A percentile compares a stretch with the other conserved stretches of the same genome.
Conservation (phyloP, 2,797 vertebrate genomes). For the Spinus olivaceus region DNA sequence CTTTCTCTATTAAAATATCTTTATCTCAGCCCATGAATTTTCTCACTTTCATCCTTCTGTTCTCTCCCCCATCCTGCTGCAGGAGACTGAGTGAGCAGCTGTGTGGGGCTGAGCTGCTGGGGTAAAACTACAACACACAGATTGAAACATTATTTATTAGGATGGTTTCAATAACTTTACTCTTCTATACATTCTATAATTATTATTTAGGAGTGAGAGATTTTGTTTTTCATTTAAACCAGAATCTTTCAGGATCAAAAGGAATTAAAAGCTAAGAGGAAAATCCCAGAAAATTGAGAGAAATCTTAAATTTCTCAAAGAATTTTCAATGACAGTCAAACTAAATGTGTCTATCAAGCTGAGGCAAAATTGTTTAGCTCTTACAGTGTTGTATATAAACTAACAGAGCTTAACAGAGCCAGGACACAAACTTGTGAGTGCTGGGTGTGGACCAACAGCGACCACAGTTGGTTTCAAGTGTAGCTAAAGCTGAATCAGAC, state of each 20-base stretch:
- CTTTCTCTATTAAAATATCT: background rate
- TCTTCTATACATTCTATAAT: background rate
- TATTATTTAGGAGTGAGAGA: background rate
- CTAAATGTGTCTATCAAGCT: background rate
- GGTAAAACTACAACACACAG: background rate
- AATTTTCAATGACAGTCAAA: background rate
- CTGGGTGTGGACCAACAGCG: background rate
- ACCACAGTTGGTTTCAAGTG: background rate
- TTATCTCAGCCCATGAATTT: background rate
- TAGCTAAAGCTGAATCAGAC: background rate
- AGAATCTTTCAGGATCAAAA: background rate
- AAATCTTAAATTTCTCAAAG: background rate
- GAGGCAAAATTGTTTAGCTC: background rate
- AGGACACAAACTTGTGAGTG: background rate
- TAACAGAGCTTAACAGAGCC: background rate
- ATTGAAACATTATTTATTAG: background rate
- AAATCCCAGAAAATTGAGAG: background rate
- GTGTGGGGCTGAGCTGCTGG: background rate
- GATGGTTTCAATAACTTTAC: background rate
- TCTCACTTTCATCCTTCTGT: background rate
- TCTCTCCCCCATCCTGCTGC: background rate
- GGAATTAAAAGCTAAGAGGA: background rate
- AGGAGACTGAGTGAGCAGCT: background rate
- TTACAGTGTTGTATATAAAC: background rate
- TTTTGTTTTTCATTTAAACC: background rate